Conservation (phyloP, 2,888 invertebrate genomes). For the Morpho achilles region DNA sequence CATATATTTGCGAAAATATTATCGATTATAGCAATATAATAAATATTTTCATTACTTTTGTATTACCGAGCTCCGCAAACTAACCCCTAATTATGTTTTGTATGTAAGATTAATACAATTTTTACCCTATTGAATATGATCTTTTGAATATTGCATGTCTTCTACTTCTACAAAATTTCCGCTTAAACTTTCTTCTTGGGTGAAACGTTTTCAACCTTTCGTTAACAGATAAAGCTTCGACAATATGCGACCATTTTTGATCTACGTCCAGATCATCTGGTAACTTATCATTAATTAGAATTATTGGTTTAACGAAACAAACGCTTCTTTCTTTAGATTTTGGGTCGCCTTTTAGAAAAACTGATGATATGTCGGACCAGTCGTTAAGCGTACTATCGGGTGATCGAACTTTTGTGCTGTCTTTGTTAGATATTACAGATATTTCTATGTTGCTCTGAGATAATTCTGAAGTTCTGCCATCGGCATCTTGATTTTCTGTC, state of each 20-base stretch:
- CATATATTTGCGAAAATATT: no score
- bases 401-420: constrained; percentile 42
- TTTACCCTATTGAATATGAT: constrained; percentile 67
- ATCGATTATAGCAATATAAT: no score
- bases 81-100: background rate
- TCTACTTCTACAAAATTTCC: constrained; percentile 59
- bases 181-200: constrained; percentile 51
- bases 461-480: constrained; percentile 40
- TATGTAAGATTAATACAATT: constrained; percentile 16
- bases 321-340: constrained; percentile 38
- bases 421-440: constrained; percentile 47
- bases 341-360: constrained; percentile 41
- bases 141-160: constrained; percentile 61
- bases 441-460: constrained; percentile 51
- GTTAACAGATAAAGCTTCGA: constrained; percentile 48
- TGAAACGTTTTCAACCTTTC: constrained; percentile 56
- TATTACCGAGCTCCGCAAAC: no score
- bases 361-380: constrained; percentile 45
- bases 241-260: constrained; percentile 54
- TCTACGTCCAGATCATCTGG: constrained; percentile 67
- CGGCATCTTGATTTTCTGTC: constrained; percentile 41
- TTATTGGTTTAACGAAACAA: constrained; percentile 53
- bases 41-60: no score
- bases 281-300: constrained; percentile 63
- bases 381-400: constrained; percentile 40